Percentiles rank a stretch among this genome's conserved stretches.
Conservation (phyloP, 2,888 invertebrate genomes). For the Drepana falcataria region DNA sequence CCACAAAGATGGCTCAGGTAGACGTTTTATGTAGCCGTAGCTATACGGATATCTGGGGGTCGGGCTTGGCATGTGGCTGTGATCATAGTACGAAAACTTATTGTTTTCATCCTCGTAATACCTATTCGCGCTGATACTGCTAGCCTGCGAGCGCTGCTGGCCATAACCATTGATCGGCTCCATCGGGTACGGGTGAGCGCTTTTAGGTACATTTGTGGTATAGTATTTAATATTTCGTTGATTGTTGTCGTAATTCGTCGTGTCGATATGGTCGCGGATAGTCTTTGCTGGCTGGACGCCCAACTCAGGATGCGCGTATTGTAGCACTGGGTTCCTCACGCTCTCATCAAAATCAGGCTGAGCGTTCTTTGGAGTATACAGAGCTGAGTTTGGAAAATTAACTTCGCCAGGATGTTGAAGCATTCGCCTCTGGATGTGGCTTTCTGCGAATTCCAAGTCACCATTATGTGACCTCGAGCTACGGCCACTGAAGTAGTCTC, state of each 20-base stretch:
- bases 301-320: slow-evolving; percentile 88
- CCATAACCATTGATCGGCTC: slow-evolving; percentile 66
- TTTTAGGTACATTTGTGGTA: slow-evolving; percentile 71
- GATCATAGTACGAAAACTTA: slow-evolving; percentile 77
- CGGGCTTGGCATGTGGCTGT: slow-evolving; percentile 50
- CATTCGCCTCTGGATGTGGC: slow-evolving; percentile 84
- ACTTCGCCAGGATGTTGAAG: slow-evolving; percentile 82
- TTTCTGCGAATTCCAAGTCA: slow-evolving; percentile 67
- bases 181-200: slow-evolving; percentile 79
- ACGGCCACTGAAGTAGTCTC: slow-evolving; percentile 79
- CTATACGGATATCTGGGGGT: slow-evolving; percentile 77
- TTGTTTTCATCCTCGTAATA: slow-evolving; percentile 74
- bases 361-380: slow-evolving; percentile 81
- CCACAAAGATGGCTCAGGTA: slow-evolving; percentile 83
- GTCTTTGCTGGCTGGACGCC: slow-evolving; percentile 87
- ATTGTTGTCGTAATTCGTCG: slow-evolving; percentile 35
- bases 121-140: slow-evolving; percentile 54
- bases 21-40: slow-evolving; percentile 80
- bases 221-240: slow-evolving; percentile 72
- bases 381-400: slow-evolving; percentile 81
- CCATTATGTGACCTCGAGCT: slow-evolving; percentile 70
- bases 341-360: slow-evolving; percentile 83
- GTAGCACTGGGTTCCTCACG: slow-evolving; percentile 85
- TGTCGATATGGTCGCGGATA: slow-evolving; percentile 58
- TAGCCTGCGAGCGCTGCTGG: slow-evolving; percentile 65